These are phyloP conservation scores for Istiophorus platypterus DNA, from an alignment of 2,113 vertebrate genomes.

Conservation along the genomic window DNA sequence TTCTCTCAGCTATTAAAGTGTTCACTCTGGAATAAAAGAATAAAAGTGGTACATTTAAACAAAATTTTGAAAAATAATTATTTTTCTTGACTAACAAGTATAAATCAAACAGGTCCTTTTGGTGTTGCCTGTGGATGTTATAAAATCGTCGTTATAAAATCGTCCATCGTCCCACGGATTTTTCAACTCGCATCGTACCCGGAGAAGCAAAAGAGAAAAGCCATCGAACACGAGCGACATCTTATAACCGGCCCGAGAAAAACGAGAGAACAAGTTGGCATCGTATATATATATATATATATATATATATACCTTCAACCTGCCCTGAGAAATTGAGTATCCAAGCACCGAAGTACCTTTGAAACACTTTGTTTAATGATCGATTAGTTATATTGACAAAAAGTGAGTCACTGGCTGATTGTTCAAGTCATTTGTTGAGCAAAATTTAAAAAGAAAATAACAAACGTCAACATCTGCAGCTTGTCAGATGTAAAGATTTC, in stretches of 20 bases:
- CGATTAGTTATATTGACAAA: no score
- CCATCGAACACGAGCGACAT: neutral
- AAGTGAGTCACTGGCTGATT: neutral
- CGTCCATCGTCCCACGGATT: neutral
- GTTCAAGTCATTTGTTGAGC: neutral
- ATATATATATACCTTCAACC: no score
- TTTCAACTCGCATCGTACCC: neutral
- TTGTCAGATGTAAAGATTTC: no score
- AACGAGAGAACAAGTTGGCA: no score
- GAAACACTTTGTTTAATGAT: no score
- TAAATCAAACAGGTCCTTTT: conserved; percentile 46
- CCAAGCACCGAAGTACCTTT: neutral
- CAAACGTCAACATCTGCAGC: neutral
- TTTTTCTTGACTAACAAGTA: conserved; percentile 12
- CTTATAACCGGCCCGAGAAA: neutral
- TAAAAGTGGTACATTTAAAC: conserved; percentile 29
- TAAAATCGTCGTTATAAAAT: neutral
- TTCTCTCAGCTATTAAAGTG: conserved; percentile 48
- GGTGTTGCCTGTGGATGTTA: neutral
- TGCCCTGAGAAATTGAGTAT: no score
- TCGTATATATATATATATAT: no score
- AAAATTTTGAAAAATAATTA: neutral
- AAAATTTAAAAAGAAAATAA: no score
- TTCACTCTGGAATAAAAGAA: conserved; percentile 48
- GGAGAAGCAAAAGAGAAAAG: neutral